phyloP scores from a whole-genome alignment of 2,888 invertebrate genomes.

The Mesorhabditis belari region DNA sequence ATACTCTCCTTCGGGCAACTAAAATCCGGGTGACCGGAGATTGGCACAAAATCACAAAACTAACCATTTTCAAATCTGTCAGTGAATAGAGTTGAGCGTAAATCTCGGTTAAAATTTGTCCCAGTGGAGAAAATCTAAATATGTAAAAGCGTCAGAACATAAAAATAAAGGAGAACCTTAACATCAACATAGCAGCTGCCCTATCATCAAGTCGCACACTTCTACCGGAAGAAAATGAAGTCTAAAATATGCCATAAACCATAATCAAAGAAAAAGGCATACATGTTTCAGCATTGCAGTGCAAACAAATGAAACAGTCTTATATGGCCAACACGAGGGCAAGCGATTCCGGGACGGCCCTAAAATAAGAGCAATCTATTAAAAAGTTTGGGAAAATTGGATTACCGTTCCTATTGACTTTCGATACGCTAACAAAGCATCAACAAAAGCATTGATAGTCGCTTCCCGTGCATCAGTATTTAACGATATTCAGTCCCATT shows the following conservation, averaged over 20 bases:
- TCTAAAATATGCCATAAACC: too few species aligned
- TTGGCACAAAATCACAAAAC: too few species aligned
- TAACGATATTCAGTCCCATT: too few species aligned
- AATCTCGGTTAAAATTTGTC: conserved; percentile 72
- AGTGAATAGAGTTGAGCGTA: conserved; percentile 88
- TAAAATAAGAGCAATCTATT: not conserved
- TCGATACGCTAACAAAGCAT: conserved; percentile 65
- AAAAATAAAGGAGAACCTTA: conserved; percentile 64
- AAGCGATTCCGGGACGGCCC: conserved; percentile 59
- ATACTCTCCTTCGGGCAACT: conserved; percentile 38
- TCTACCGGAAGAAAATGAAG: conserved; percentile 74
- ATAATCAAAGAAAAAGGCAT: too few species aligned
- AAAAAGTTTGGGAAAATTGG: not conserved
- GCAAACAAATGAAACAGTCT: conserved; percentile 79
- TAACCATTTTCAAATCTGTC: conserved; percentile 58
- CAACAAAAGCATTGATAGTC: conserved; percentile 85
- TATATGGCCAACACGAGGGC: conserved; percentile 70
- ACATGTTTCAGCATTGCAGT: conserved; percentile 70
- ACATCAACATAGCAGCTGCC: conserved; percentile 81
- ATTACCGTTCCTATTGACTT: conserved; percentile 26
- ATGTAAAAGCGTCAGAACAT: not conserved
- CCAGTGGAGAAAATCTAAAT: conserved; percentile 67
- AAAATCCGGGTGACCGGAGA: too few species aligned
- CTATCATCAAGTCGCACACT: conserved; percentile 86
- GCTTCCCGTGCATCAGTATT: conserved; percentile 93